These are phyloP conservation scores for Solenopsis invicta DNA, from an alignment of 1,140 invertebrate genomes.

Conservation along the genomic window DNA sequence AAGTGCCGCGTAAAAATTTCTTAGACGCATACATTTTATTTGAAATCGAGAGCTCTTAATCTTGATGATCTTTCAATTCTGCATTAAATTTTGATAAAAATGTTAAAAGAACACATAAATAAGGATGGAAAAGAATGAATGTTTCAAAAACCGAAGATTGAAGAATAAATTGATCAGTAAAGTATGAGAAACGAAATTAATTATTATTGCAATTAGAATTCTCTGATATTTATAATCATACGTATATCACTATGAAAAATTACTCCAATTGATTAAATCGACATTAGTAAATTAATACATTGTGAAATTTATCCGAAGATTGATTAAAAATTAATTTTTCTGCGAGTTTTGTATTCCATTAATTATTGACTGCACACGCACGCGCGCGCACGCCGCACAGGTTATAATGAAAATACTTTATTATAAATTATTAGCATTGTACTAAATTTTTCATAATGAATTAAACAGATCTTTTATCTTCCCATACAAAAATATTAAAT, in stretches of 20 bases:
- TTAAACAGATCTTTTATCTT: not conserved
- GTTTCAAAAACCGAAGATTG: not conserved
- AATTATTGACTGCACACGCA: not conserved
- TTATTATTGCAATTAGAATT: not conserved
- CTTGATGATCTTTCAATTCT: slow-evolving; percentile 14
- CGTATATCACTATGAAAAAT: not conserved
- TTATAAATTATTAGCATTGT: slow-evolving; percentile 3
- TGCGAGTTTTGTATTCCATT: not conserved
- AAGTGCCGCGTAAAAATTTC: slow-evolving; percentile 48
- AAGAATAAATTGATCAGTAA: not conserved
- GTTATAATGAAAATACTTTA: not conserved
- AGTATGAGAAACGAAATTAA: not conserved
- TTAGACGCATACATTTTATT: not conserved
- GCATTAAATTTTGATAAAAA: not conserved
- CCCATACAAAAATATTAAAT: not conserved
- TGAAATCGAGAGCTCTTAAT: slow-evolving; percentile 17
- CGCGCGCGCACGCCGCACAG: not conserved
- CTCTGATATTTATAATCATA: not conserved
- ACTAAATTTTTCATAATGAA: not conserved
- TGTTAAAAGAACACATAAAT: not conserved
- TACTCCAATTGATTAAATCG: not conserved
- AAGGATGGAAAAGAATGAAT: not conserved
- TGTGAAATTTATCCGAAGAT: not conserved
- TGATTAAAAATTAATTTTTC: not conserved
- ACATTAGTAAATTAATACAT: not conserved